phyloP scores from a whole-genome alignment of 1,140 invertebrate species.

The Megalopta genalis region DNA sequence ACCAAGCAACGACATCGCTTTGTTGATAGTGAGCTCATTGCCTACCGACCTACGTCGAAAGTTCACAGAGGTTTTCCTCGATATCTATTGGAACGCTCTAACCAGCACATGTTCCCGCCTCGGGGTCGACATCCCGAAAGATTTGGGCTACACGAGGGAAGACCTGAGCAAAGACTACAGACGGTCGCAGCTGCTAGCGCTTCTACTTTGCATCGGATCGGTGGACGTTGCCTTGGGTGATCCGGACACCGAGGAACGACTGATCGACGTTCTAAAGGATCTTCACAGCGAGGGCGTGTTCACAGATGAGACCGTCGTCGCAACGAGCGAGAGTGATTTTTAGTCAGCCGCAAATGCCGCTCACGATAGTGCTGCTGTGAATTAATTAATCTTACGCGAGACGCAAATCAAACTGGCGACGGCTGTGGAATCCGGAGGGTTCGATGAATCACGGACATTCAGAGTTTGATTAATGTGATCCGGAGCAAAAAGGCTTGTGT shows the following conservation, averaged over 20 bases:
- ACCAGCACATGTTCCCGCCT: conserved; percentile 80
- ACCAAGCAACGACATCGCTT: conserved; percentile 88
- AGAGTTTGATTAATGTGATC: conserved; percentile 39
- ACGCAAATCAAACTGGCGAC: conserved; percentile 39
- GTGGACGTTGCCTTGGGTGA: conserved; percentile 87
- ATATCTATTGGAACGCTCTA: conserved; percentile 85
- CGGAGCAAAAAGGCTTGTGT: conserved; percentile 34
- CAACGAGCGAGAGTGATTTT: conserved; percentile 43
- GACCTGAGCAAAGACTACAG: conserved; percentile 85
- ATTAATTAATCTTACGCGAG: conserved; percentile 48
- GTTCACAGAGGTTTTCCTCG: conserved; percentile 83
- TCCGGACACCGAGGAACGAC: conserved; percentile 85
- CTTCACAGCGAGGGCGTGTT: conserved; percentile 82
- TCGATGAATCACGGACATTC: conserved; percentile 20
- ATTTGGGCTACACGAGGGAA: conserved; percentile 80
- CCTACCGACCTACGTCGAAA: conserved; percentile 85
- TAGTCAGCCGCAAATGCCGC: conserved; percentile 47
- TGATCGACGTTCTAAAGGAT: conserved; percentile 83
- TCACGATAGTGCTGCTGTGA: conserved; percentile 43
- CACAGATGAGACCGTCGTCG: conserved; percentile 63
- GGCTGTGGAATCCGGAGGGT: conserved; percentile 14
- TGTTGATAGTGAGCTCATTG: conserved; percentile 89
- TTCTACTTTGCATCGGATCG: conserved; percentile 88
- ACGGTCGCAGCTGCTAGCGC: conserved; percentile 85
- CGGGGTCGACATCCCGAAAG: conserved; percentile 82